Evolutionary conservation across 2,797 vertebrate species (phyloP).

Genomic region (Pangasius larnaudii): DNA sequence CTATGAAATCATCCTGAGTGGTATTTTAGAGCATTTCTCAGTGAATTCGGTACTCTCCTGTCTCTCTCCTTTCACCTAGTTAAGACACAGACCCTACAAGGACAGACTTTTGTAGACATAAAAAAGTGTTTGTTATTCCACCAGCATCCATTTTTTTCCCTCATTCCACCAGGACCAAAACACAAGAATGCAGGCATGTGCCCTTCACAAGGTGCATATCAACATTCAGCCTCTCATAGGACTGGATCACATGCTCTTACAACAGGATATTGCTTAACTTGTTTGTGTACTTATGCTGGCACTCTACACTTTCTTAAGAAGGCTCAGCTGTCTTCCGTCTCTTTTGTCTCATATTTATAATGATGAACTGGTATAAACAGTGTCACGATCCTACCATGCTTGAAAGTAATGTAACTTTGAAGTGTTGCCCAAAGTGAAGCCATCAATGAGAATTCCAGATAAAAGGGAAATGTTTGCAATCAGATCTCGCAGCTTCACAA

Average conservation of each 20-base stretch:
- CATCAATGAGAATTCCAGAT: background rate
- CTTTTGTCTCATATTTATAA: background rate
- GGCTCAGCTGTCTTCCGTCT: background rate
- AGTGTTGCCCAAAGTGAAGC: background rate
- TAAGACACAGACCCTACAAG: background rate
- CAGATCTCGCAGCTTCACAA: background rate
- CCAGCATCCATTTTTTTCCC: constrained; percentile 11
- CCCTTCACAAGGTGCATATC: constrained; percentile 23
- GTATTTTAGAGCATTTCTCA: background rate
- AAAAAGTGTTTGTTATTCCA: background rate
- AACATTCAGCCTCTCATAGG: constrained; percentile 1
- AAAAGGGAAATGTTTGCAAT: background rate
- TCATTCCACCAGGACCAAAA: constrained; percentile 12
- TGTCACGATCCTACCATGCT: background rate
- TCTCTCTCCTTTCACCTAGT: background rate
- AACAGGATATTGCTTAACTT: constrained; percentile 1
- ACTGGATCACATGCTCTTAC: background rate
- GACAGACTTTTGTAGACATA: background rate
- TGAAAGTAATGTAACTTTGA: background rate
- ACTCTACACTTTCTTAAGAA: background rate
- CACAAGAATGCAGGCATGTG: constrained; percentile 36
- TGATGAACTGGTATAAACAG: too few relatives aligned
- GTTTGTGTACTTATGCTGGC: background rate
- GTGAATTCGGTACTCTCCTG: background rate
- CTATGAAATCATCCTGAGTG: background rate